phyloP scores from a whole-genome alignment of 2,113 vertebrate species.

The Gambusia affinis region DNA sequence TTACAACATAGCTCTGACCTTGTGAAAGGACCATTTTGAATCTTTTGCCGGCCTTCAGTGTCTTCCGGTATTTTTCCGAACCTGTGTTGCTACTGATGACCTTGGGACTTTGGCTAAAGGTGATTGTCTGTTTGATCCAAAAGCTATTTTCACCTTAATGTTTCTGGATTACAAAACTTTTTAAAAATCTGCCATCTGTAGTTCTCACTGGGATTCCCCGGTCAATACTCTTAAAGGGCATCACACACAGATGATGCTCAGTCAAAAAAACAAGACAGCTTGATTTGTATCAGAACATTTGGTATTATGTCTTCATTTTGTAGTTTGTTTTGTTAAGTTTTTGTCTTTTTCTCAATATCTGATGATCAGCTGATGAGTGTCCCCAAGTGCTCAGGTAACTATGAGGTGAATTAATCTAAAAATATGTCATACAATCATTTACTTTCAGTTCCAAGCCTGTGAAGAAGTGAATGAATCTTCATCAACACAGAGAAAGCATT shows the following conservation, averaged over 20 bases:
- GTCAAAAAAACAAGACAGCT: constrained; percentile 53
- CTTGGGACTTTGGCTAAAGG: constrained; percentile 31
- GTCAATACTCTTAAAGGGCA: constrained; percentile 69
- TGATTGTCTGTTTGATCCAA: constrained; percentile 25
- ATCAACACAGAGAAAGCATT: no score
- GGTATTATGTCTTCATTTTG: neutral
- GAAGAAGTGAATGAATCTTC: no score
- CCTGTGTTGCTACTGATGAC: constrained; percentile 14
- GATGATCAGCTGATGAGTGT: no score
- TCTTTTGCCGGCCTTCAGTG: constrained; percentile 3
- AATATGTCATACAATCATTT: no score
- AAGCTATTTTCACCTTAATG: constrained; percentile 45
- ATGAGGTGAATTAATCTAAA: no score
- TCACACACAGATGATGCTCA: constrained; percentile 59
- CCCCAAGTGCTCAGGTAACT: no score
- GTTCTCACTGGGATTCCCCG: constrained; percentile 56
- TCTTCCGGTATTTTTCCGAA: constrained; percentile 5
- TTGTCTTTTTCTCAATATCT: no score
- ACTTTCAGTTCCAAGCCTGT: no score
- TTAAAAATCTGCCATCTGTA: constrained; percentile 17
- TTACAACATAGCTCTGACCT: constrained; percentile 30
- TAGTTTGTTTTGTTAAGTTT: no score
- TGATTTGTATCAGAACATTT: constrained; percentile 50
- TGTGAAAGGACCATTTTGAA: constrained; percentile 30
- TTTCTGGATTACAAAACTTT: constrained; percentile 9